Evolutionary conservation across 1,140 invertebrate species (phyloP), one percentile per base, ranked within the genome.

Genomic region (Drosophila elegans): DNA sequence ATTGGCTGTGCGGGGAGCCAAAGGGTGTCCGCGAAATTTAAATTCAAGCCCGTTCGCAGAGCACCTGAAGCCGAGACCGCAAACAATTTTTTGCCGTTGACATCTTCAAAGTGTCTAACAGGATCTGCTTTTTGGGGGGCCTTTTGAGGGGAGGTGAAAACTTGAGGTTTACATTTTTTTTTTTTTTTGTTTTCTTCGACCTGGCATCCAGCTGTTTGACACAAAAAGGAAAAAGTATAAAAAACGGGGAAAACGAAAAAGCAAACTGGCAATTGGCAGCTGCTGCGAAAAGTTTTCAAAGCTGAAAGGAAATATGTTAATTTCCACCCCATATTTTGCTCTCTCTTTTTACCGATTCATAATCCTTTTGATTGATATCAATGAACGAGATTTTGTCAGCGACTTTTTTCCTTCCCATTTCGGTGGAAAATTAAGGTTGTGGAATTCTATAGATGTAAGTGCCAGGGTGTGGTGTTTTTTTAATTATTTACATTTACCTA

Each of bases 401-500:
- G 25, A 12, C 4, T n/a, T 21, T 38, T 53, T 12, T 1, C 7
- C 2, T 7, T 53, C 4, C 16, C 7, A 12, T 42, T 42, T 29
- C 0, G 1, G 29, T 25, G 32, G 51, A 27, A 6, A 53, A 27
- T 61, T 46, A 34, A 52, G 49, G 49, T 36, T 52, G 13, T 29
- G 7, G 10, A 0, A 36, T 21, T 9, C 6, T 2, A 4, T 12
- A 29, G 46, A 42, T 29, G 44, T 44, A 21, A 45, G 29, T 44
- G 52, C 3, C 39, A 12, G 51, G 39, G 61, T 32, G 36, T 67
- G 11, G 51, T 29, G 61, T 32, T 27, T 67, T 76, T 83, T 85
- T 85, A 88, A 85, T 85, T 88, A 82, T 82, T 86, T 75, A 59
- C 60, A 49, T 78, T 81, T 66, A 61, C 59, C 81, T 86, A 74